phyloP scores from a whole-genome alignment of 1,140 invertebrate genomes.

The Proctacanthus coquilletti region DNA sequence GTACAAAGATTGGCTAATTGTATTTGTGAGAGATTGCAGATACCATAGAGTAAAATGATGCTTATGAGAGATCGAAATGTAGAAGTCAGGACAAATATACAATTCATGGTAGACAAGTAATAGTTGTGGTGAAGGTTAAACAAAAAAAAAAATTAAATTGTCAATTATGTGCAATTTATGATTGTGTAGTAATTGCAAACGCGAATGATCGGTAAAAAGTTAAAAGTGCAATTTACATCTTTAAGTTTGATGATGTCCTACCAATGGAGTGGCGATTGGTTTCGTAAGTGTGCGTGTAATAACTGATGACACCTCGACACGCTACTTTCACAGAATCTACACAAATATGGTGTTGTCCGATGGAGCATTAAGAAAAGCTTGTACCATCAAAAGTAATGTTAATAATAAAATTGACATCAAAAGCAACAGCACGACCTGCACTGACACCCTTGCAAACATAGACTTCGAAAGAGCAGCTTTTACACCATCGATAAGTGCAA shows the following conservation, averaged over 20 bases:
- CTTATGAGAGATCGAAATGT: too few species aligned
- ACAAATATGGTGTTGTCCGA: conserved; percentile 7
- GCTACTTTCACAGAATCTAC: too few species aligned
- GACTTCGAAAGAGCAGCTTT: conserved; percentile 1
- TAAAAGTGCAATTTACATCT: too few species aligned
- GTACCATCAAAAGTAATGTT: conserved; percentile 2
- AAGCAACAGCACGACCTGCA: conserved; percentile 4
- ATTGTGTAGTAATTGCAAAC: too few species aligned
- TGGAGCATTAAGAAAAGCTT: background rate
- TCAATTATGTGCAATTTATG: background rate
- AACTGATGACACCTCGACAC: too few species aligned
- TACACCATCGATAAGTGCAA: too few species aligned
- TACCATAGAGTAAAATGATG: background rate
- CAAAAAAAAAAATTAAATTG: background rate
- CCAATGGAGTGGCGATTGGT: too few species aligned
- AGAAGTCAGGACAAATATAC: background rate
- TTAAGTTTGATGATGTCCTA: too few species aligned
- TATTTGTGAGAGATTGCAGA: background rate
- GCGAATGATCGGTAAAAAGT: too few species aligned
- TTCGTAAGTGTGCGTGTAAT: too few species aligned
- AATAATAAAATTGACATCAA: conserved; percentile 10
- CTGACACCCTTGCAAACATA: conserved; percentile 2
- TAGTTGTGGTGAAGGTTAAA: background rate
- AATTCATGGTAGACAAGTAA: too few species aligned
- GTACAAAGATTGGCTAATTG: background rate